These are phyloP conservation scores for Chaitophorus viminalis DNA, from an alignment of 2,888 invertebrate species.

Conservation along the genomic window DNA sequence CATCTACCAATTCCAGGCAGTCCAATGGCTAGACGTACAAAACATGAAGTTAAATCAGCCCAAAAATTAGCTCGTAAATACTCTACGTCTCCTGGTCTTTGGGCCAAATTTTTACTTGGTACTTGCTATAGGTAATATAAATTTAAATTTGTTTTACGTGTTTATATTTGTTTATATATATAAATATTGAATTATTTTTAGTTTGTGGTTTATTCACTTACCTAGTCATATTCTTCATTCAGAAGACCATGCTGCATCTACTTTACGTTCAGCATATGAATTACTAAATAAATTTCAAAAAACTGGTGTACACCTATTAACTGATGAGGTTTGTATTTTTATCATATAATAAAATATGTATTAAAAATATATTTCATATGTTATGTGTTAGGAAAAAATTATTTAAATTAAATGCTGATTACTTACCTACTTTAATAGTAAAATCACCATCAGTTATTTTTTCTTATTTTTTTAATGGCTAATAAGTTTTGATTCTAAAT, in stretches of 20 bases:
- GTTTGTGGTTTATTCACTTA: conserved; percentile 95
- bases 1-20: conserved; percentile 74
- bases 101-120: conserved; percentile 90
- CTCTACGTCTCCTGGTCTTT: conserved; percentile 81
- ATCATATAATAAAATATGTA: neutral
- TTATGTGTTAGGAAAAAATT: too few species aligned
- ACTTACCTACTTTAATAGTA: too few species aligned
- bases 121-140: conserved; percentile 79
- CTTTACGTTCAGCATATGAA: conserved; percentile 84
- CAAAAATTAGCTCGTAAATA: conserved; percentile 79
- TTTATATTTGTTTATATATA: neutral
- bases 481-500: too few species aligned
- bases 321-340: conserved; percentile 81
- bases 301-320: conserved; percentile 72
- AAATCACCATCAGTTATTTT: too few species aligned
- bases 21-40: conserved; percentile 92
- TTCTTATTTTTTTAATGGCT: too few species aligned
- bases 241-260: conserved; percentile 80
- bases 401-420: too few species aligned
- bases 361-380: too few species aligned
- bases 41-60: conserved; percentile 93
- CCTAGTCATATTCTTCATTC: conserved; percentile 82
- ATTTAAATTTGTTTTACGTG: conserved; percentile 5
- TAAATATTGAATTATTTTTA: conserved; percentile 67
- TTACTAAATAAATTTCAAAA: conserved; percentile 88